Base-by-base conservation (phyloP, 2,888 invertebrate genomes). In the Andrena flavipes region DNA sequence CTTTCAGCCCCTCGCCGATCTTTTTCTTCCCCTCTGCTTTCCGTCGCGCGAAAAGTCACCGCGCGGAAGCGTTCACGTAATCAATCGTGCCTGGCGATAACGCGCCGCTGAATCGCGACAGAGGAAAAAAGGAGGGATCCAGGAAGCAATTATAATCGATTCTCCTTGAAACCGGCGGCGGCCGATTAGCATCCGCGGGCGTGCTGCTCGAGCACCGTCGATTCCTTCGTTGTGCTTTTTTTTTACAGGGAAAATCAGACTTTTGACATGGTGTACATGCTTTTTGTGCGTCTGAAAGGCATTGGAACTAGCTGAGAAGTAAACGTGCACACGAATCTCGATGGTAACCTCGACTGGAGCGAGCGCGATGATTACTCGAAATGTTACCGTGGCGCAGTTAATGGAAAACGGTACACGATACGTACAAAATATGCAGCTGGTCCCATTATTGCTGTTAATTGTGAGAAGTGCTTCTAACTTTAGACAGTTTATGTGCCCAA, bases 21-120 rank as follows among this genome's bases (percentile, higher is more conserved):
- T 29, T 8, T 42, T 51, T 59, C n/a, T 2, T 23, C 10, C 16
- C 26, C 13, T 16, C 29, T 35, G n/a, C 5, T 59, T 13, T 20
- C 29, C 30, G 2, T 30, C 56, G 67, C 23, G 30, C 8, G 68
- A 68, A 60, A 81, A 81, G 59, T 64, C 60, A 30, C 48, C 48
- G 26, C 20, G 23, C 49, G 60, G 54, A 69, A 59, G 30, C 20
- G 42, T 51, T 30, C 54, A 8, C 48, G 63, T 29, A 59, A 78
- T 80, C 54, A 30, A 60, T 70, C 33, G 13, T 65, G 29, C 48
- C 48, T 60, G 59, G 59, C 30, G 51, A 71, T 59, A 80, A 80
- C 16, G n/a, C 54, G 29, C 48, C 29, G 6, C 30, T 56, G 30
- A 30, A 48, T 48, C 56, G 26, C 23, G 35, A 20, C 35, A 35